Percentiles rank a stretch among this genome's conserved stretches.
phyloP scores from a whole-genome alignment of 2,113 vertebrate species.

The Leucopsar rothschildi region DNA sequence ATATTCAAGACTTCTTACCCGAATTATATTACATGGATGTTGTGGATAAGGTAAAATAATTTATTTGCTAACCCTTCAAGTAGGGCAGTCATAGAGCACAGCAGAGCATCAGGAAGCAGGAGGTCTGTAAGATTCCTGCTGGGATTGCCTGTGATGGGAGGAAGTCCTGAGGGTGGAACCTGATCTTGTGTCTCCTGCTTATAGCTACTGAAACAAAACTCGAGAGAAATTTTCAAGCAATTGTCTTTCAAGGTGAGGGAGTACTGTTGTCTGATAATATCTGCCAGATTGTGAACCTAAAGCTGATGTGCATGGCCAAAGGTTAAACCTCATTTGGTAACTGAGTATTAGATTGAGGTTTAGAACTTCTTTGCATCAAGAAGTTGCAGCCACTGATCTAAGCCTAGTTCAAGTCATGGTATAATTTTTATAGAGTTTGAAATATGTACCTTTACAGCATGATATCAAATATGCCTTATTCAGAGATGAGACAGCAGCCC shows the following conservation, averaged over 20 bases:
- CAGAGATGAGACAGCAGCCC: background rate
- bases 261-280: background rate
- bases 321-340: background rate
- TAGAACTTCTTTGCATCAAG: background rate
- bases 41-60: background rate
- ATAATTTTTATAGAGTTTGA: background rate
- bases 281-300: background rate
- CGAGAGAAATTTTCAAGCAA: background rate
- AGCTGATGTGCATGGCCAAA: background rate
- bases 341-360: background rate
- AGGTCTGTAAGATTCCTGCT: background rate
- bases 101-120: background rate
- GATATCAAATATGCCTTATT: background rate
- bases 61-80: background rate
- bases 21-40: background rate
- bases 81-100: background rate
- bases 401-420: background rate
- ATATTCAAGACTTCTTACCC: background rate
- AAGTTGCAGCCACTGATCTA: background rate
- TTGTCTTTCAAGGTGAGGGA: background rate
- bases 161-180: background rate
- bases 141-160: background rate
- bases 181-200: background rate
- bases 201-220: background rate
- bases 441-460: background rate